Evolutionary conservation across 2,888 invertebrate species (phyloP), one percentile per base, ranked within the genome.

Genomic region (Amblyteles armatorius): DNA sequence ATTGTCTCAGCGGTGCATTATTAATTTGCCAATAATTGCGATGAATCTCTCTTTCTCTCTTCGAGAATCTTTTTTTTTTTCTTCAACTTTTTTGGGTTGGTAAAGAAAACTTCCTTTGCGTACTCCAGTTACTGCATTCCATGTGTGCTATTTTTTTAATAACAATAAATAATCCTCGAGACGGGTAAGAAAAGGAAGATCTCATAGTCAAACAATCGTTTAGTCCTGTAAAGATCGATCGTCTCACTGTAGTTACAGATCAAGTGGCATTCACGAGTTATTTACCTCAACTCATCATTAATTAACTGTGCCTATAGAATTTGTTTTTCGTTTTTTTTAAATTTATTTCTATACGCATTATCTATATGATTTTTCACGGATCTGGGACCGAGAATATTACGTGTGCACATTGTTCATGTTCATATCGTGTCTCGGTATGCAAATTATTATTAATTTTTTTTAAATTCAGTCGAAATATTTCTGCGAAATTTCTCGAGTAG

Each of bases 81-180:
- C n/a, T 63, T 63, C n/a, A 36, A 63, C 36, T 63, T 73, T 73
- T 26, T 73, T 26, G 40, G 0, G 6, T 55, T 13, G 6, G 19
- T 72, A 19, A 60, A 60, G 44, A 60, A 73, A 73, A 73, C 57
- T 73, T 72, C 72, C 72, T 72, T 57, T 22, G n/a, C 57, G 44
- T 57, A 73, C 60, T 73, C 26, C 26, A 73, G 40, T 73, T 26
- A 48, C 63, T 29, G 9, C 48, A 5, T 48, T 50, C 16, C 3
- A 48, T n/a, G 40, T 13, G 48, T 48, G 22, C 11, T 57, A 2
- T 57, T 22, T 13, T 52, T 52, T 44, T 29, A 16, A 4, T 63
- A 60, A 60, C 26, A 72, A 74, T 26, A 73, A 44, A 19, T 73
- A 73, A 57, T 40, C 26, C 48, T 74, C 13, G 11, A 57, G 29